phyloP scores from a whole-genome alignment of 2,113 vertebrate species.

The Gallinago undulata region DNA sequence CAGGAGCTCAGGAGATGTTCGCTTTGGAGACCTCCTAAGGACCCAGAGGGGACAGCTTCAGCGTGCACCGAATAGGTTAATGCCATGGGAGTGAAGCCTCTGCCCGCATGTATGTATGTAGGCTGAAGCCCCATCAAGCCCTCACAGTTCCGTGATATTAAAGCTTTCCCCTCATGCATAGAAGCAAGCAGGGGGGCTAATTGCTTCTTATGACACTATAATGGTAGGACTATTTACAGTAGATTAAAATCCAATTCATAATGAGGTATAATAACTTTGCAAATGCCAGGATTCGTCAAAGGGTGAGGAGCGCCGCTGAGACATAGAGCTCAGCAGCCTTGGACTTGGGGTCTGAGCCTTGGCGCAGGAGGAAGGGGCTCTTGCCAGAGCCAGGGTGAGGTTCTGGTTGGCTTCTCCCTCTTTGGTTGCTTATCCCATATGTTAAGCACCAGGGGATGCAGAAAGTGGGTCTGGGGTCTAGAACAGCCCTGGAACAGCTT shows the following conservation, averaged over 20 bases:
- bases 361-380: not conserved
- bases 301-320: not conserved
- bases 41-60: not conserved
- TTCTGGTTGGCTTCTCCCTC: not conserved
- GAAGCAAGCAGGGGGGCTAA: constrained; percentile 68
- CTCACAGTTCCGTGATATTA: constrained; percentile 37
- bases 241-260: constrained; percentile 79
- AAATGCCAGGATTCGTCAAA: constrained; percentile 58
- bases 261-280: constrained; percentile 66
- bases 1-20: accelerated
- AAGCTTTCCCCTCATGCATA: constrained; percentile 56
- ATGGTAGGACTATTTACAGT: constrained; percentile 75
- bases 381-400: accelerated
- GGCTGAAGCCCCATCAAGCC: constrained; percentile 52
- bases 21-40: not conserved
- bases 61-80: accelerated
- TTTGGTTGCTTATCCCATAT: not conserved
- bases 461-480: not conserved
- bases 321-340: not conserved
- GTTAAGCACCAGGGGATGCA: not conserved
- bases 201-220: constrained; percentile 76
- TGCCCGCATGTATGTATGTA: not conserved
- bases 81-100: not conserved
- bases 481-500: not conserved
- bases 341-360: not conserved